phyloP scores from a whole-genome alignment of 2,113 vertebrate genomes.

The Phrynocephalus versicolor region DNA sequence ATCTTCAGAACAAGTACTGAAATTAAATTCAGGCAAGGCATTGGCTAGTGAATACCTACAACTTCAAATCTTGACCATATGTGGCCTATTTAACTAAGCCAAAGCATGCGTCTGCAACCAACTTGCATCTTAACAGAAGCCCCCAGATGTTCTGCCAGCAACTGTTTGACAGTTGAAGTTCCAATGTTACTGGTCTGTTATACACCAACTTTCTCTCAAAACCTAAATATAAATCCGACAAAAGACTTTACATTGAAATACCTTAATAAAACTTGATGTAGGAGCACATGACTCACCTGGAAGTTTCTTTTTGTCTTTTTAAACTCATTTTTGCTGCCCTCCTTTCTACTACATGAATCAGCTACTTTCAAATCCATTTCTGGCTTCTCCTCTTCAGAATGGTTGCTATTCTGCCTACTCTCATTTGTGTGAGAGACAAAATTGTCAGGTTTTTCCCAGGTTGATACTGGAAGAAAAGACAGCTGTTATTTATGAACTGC shows the following conservation, averaged over 20 bases:
- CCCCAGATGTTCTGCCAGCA: background rate
- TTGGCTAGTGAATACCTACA: conserved; percentile 18
- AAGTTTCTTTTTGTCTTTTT: conserved; percentile 73
- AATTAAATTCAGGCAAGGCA: conserved; percentile 22
- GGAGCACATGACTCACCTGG: conserved; percentile 71
- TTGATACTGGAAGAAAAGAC: conserved; percentile 83
- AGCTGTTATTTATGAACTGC: conserved; percentile 42
- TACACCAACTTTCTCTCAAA: background rate
- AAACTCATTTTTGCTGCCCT: conserved; percentile 41
- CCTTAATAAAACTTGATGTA: background rate
- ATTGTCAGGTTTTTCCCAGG: conserved; percentile 88
- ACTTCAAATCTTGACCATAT: conserved; percentile 6
- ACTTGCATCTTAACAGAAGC: background rate
- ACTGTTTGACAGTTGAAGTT: conserved; percentile 8
- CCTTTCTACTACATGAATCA: conserved; percentile 61
- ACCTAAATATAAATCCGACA: background rate
- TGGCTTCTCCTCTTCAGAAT: conserved; percentile 29
- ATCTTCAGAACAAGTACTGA: conserved; percentile 14
- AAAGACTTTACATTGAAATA: background rate
- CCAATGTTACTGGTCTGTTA: background rate
- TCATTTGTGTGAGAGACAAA: conserved; percentile 70
- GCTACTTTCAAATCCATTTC: conserved; percentile 50
- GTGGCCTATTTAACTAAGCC: conserved; percentile 19
- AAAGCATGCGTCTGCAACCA: background rate
- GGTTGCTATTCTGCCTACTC: conserved; percentile 24